Percentiles rank a stretch among this genome's conserved stretches.
Evolutionary conservation across 2,113 vertebrate species (phyloP).

Genomic region (Maccullochella peelii): DNA sequence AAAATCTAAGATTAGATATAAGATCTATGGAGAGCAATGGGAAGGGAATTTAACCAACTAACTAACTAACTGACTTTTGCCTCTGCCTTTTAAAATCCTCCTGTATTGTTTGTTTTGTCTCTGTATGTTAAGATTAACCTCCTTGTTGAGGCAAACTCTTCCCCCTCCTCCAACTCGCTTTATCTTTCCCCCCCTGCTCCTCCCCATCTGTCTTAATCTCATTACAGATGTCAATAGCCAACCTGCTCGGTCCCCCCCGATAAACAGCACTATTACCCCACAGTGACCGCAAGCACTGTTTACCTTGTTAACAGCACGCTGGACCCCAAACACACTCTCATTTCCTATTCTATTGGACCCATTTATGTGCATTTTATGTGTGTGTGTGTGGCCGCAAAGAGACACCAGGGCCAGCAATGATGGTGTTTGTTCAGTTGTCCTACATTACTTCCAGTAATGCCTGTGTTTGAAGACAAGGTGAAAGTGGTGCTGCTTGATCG

Average conservation of each 20-base stretch:
- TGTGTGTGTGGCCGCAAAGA: slow-evolving; percentile 28
- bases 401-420: slow-evolving; percentile 70
- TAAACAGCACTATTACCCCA: slow-evolving; percentile 77
- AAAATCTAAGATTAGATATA: neutral
- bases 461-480: slow-evolving; percentile 48
- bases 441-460: slow-evolving; percentile 85
- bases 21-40: neutral
- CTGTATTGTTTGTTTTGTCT: slow-evolving; percentile 32
- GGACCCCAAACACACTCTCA: slow-evolving; percentile 72
- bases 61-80: neutral
- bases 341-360: slow-evolving; percentile 74
- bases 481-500: slow-evolving; percentile 15
- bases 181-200: slow-evolving; percentile 55
- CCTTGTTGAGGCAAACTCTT: slow-evolving; percentile 30
- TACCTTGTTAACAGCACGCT: slow-evolving; percentile 70
- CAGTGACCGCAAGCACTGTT: slow-evolving; percentile 71
- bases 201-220: slow-evolving; percentile 77
- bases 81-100: slow-evolving; percentile 4
- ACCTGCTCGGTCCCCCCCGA: slow-evolving; percentile 67
- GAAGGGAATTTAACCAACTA: neutral
- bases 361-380: slow-evolving; percentile 39
- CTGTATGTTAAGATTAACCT: slow-evolving; percentile 59
- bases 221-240: slow-evolving; percentile 80
- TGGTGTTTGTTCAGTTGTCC: slow-evolving; percentile 91
- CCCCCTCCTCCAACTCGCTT: slow-evolving; percentile 50